Evolutionary conservation across 2,888 invertebrate species (phyloP), one percentile per base, ranked within the genome.

Genomic region (Chalcosyrphus nemorum): DNA sequence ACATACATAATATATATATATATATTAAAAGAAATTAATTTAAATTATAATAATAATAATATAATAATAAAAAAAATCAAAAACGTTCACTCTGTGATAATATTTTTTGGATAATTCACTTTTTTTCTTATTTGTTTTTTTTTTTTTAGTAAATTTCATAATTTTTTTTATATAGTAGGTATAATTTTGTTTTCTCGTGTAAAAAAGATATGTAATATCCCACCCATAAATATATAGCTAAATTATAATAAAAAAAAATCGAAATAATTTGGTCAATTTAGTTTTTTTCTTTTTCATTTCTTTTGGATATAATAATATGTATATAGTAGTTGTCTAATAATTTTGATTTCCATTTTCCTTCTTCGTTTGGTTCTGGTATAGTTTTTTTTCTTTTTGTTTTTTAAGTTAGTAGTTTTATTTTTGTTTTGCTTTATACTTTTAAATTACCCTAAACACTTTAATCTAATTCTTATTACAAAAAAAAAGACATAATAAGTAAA

Each of bases 401-500:
- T 47, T 80, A 77, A 78, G 38, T 81, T 85, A 78, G 68, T 66
- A 52, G 17, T 65, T 71, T 78, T 75, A 57, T 71, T 71, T 59
- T 70, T 81, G 70, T 85, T 81, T 77, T 57, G 76, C 52, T 76
- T 35, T 80, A 66, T 43, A n/a, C n/a, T n/a, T 63, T 76, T 76
- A 57, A 57, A 52, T 77, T 82, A 86, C 52, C 71, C 70, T 82
- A 70, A 74, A 59, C 54, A 70, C 59, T 74, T 80, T 63, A 72
- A 17, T 57, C 71, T 86, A 81, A n/a, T 41, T 63, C 76, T 78
- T 52, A 81, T 86, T 84, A 86, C 50, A 86, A 45, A 66, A 38
- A 43, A 50, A 54, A 87, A 86, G 59, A 87, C 87, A 86, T 86
- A 84, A 74, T 88, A 88, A 50, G 66, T 72, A 78, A 82, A 72